Base-by-base conservation (phyloP, 2,797 vertebrate genomes). In the Phalloptychus januarius region DNA sequence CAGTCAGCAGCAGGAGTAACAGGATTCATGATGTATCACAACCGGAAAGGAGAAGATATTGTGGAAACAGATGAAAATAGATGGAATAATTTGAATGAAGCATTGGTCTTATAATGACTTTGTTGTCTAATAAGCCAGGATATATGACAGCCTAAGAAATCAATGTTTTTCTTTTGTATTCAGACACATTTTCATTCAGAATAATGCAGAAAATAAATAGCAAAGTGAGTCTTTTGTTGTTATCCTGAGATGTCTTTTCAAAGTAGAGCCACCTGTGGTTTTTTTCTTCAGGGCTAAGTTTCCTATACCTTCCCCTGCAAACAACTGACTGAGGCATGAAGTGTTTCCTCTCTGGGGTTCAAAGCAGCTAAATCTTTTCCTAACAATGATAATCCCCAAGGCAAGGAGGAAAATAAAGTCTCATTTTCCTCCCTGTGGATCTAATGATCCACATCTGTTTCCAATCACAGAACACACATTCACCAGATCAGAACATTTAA, bases 1-100 rank as follows among this genome's bases (percentile, higher is more conserved):
- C 84, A 89, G 85, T 92, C 93, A 89, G 93, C 82, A 88, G 86
- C 84, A 77, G 63, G 3, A 40, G 81, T 56, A 73, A 93, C 91
- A 86, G 86, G 90, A 93, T 94, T 92, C 85, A 79, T 52, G 36
- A 80, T 85, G 87, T 80, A 91, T 89, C 58, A 45, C 77, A 16
- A 12, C 70, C 84, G 79, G 76, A 83, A 87, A 87, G 76, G 84
- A 71, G 77, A 86, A 88, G 81, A 88, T 84, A 78, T 78, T 82
- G 73, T 84, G 78, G 80, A 88, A 81, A 71, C 67, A 38, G 28
- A 65, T 23, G 33, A 38, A 65, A 31, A 40, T 40, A 1, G 12
- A 3, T n/a, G 69, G 54, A 69, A 78, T 28, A 72, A 67, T 38
- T 31, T 28, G 16, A 15, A 7, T 65, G 38, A 38, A 10, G 46